These are phyloP conservation scores for Amblyraja radiata DNA, from an alignment of 2,797 vertebrate genomes.

Conservation along the genomic window DNA sequence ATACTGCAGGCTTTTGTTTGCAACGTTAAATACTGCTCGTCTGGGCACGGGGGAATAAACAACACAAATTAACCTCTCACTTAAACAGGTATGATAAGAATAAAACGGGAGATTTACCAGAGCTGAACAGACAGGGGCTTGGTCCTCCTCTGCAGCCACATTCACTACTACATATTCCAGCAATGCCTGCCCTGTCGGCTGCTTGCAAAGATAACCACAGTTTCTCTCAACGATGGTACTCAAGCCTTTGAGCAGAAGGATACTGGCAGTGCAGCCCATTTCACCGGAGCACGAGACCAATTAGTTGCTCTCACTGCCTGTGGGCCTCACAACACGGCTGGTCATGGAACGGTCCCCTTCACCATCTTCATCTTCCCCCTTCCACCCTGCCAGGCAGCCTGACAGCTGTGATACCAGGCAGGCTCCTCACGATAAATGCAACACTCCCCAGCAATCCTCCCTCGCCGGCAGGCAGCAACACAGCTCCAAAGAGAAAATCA, in stretches of 20 bases:
- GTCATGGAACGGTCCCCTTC: not conserved
- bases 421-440: not conserved
- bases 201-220: constrained; percentile 84
- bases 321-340: constrained; percentile 45
- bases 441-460: not conserved
- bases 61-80: not conserved
- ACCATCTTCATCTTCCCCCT: too few relatives aligned
- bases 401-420: not conserved
- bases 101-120: constrained; percentile 67
- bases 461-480: not conserved
- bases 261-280: constrained; percentile 91
- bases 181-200: constrained; percentile 66
- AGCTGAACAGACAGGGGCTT: constrained; percentile 63
- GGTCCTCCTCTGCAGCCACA: constrained; percentile 70
- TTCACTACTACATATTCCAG: constrained; percentile 67
- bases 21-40: not conserved
- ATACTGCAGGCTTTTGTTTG: not conserved
- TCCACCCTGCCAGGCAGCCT: not conserved
- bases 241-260: constrained; percentile 81
- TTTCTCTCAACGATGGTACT: constrained; percentile 80
- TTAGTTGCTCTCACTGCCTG: constrained; percentile 56
- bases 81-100: not conserved
- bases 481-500: not conserved
- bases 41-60: not conserved
- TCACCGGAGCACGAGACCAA: constrained; percentile 51